A percentile compares a stretch with the other conserved stretches of the same genome.
Evolutionary conservation across 2,113 vertebrate species (phyloP).

Genomic region (Nipponia nippon): DNA sequence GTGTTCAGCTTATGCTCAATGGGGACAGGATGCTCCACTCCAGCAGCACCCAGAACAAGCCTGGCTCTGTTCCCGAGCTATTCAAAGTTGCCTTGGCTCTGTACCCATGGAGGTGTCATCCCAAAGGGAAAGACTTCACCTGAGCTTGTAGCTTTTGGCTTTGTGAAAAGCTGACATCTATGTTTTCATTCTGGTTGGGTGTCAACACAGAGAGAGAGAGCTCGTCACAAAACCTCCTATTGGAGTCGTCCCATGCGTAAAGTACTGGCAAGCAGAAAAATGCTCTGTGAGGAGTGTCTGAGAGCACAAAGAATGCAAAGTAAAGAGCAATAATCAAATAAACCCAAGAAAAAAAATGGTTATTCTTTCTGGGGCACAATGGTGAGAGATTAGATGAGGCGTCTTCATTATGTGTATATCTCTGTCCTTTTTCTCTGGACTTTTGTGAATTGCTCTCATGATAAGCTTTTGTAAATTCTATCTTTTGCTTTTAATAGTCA

Average conservation of each 20-base stretch:
- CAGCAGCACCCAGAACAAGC: background rate
- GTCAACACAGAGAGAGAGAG: background rate
- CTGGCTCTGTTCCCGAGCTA: background rate
- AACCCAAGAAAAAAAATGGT: background rate
- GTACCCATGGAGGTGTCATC: background rate
- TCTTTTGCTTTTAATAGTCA: background rate
- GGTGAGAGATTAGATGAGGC: background rate
- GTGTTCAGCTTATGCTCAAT: background rate
- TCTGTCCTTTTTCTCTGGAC: background rate
- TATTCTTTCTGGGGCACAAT: background rate
- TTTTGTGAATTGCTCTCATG: background rate
- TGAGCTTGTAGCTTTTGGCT: background rate
- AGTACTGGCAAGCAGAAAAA: background rate
- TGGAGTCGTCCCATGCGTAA: background rate
- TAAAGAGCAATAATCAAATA: background rate
- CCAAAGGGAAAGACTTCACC: background rate
- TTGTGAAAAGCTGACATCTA: background rate
- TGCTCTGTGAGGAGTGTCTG: background rate
- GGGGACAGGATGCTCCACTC: background rate
- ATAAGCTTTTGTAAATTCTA: background rate
- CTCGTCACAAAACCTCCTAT: background rate
- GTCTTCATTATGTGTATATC: fast-evolving
- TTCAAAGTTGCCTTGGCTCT: background rate
- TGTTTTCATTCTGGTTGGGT: background rate
- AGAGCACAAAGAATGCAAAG: background rate